Base-by-base conservation (phyloP, 2,113 vertebrate genomes). In the Dromiciops gliroides region DNA sequence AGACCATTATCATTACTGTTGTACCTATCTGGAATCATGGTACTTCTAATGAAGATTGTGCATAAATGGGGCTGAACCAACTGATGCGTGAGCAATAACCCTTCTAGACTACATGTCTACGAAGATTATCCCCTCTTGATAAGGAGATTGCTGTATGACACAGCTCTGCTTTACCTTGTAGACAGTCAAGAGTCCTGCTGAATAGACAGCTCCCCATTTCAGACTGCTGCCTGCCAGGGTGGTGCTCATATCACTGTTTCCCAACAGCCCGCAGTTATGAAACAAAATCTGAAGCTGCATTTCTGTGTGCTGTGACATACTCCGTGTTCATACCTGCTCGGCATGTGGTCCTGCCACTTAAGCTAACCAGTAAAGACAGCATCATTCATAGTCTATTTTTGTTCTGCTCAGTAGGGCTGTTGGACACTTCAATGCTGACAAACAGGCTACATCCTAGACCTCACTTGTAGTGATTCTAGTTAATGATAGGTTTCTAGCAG, bases 401-500 rank as follows among this genome's bases (percentile, higher is more conserved):
- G 51, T 48, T 50, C 3, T 91, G 56, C 50, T 95, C 88, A 9
- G 92, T 0, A 19, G 60, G 92, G 47, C 48, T 47, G 48, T 90
- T 16, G 47, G 52, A 28, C 52, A 91, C 48, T 14, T 52, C 5
- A 48, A 88, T 93, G 92, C 49, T 49, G 50, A 49, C 51, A 48
- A 91, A 60, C 0, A 50, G 90, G 90, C 94, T 92, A 52, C n/a
- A 92, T 92, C 88, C 94, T 44, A 91, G 22, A 53, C 56, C 92
- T 51, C 92, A 95, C 37, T 93, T 93, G 47, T 47, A 94, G 90
- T 24, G 89, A 25, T n/a, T 26, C 48, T 90, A 88, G 56, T 92
- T 31, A 83, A 92, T 56, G 50, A 48, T 96, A 53, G 92, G 51
- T 88, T 8, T 91, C 14, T 51, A 89, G 95, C 31, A 93, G 89